Base-by-base conservation (phyloP, 2,888 invertebrate species). In the Tenthredo notha region DNA sequence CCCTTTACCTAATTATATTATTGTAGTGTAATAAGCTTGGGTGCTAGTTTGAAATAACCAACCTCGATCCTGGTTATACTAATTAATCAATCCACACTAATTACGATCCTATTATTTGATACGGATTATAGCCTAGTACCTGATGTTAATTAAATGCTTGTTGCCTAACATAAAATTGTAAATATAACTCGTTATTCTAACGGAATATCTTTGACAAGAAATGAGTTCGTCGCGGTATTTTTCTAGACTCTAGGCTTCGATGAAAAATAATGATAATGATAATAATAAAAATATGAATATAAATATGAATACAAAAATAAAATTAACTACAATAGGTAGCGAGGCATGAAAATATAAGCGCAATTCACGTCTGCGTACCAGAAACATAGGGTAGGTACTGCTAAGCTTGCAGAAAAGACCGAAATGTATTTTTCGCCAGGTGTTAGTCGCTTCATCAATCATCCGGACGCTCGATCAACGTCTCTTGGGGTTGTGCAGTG, bases 401-500 rank as follows among this genome's bases (percentile, higher is more conserved):
- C 67, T 33, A 33, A 43, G 40, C 10, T 43, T 74, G 43, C 47
- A 61, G 21, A 10, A 74, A 25, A 43, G 72, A 2, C n/a, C 43
- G 7, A 43, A n/a, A 29, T 40, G 33, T 61, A 80, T 80, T 58
- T 80, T 80, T 58, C 37, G 25, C n/a, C 61, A 40, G 58, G 58
- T 74, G 40, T 61, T 61, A 61, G 58, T 61, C 58, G 58, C 58
- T 50, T 50, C 80, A 58, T 80, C 80, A 61, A 80, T 80, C 80
- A 80, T 61, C 18, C 40, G 25, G 61, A 37, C 21, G 37, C 37
- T 58, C 78, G 37, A 61, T 78, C 78, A 77, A 54, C 61, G 80
- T 61, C 61, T 80, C 80, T 80, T 80, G 61, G 80, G 80, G 40
- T 80, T 58, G 61, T 61, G 58, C 58, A 80, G 21, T 21, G 37